Percentiles rank a stretch among this genome's conserved stretches.
Evolutionary conservation across 2,888 invertebrate species (phyloP).

Genomic region (Ernsta delagoae): DNA sequence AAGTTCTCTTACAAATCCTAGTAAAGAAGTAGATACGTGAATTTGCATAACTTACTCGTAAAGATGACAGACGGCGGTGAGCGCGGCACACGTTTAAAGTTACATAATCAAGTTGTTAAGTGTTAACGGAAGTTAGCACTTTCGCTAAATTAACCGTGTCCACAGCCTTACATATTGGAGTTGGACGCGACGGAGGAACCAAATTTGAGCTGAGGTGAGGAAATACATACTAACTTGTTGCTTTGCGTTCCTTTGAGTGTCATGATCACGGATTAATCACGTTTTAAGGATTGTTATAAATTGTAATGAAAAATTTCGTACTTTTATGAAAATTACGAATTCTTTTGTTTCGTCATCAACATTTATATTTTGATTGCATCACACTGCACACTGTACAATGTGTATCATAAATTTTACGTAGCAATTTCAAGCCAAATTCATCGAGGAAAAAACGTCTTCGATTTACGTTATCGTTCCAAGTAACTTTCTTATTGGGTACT

Average conservation of each 20-base stretch:
- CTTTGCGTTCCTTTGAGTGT: background rate
- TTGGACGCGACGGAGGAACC: slow-evolving; percentile 11
- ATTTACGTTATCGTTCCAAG: slow-evolving; percentile 17
- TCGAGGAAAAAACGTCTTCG: slow-evolving; percentile 2
- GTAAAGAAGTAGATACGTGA: slow-evolving; percentile 10
- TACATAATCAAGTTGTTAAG: slow-evolving; percentile 19
- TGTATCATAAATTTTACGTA: background rate
- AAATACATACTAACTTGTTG: too few species aligned
- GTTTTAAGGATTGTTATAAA: too few species aligned
- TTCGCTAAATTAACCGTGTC: slow-evolving; percentile 35
- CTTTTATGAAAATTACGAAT: too few species aligned
- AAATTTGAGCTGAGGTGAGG: too few species aligned
- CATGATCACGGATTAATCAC: too few species aligned
- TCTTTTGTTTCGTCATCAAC: too few species aligned
- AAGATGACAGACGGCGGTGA: slow-evolving; percentile 14
- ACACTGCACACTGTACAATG: too few species aligned
- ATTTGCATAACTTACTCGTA: slow-evolving; percentile 14
- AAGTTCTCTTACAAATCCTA: slow-evolving; percentile 6
- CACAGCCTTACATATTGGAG: slow-evolving; percentile 21
- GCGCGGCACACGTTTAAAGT: slow-evolving; percentile 13
- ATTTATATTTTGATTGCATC: too few species aligned
- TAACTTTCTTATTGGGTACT: slow-evolving; percentile 38
- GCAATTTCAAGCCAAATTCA: background rate
- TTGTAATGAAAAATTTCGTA: too few species aligned
- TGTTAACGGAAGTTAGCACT: slow-evolving; percentile 33